Percentiles rank a stretch among this genome's conserved stretches.
phyloP scores from a whole-genome alignment of 2,888 invertebrate genomes.

The Keiferia lycopersicella region DNA sequence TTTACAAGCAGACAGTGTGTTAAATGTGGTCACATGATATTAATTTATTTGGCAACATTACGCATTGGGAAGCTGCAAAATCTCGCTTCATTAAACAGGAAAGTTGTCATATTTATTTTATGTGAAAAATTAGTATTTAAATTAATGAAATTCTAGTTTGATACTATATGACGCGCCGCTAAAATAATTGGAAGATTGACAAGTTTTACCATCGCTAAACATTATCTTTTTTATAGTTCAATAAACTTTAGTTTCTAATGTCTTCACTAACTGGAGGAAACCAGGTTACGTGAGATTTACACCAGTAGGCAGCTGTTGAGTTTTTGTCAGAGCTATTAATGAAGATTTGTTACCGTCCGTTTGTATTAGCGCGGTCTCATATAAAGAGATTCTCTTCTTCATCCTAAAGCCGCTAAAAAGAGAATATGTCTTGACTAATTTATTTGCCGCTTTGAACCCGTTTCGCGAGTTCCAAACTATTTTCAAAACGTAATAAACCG shows the following conservation, averaged over 20 bases:
- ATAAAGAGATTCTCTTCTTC: conserved; percentile 59
- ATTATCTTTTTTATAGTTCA: conserved; percentile 29
- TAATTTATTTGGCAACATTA: conserved; percentile 47
- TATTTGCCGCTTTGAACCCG: conserved; percentile 64
- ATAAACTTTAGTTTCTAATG: conserved; percentile 37
- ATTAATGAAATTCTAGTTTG: not conserved
- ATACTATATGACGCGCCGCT: not conserved
- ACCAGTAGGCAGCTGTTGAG: conserved; percentile 58
- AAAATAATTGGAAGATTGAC: conserved; percentile 24
- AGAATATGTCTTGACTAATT: conserved; percentile 55
- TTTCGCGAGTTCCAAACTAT: conserved; percentile 53
- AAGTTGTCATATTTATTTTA: not conserved
- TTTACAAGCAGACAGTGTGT: conserved; percentile 36
- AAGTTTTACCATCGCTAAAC: conserved; percentile 25
- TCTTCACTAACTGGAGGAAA: conserved; percentile 43
- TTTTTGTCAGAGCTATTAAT: conserved; percentile 72
- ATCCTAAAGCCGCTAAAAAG: conserved; percentile 50
- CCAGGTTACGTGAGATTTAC: conserved; percentile 58
- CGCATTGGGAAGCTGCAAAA: conserved; percentile 43
- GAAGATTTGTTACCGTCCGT: conserved; percentile 70
- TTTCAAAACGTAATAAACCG: conserved; percentile 49
- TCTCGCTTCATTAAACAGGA: conserved; percentile 43
- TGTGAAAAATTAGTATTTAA: not conserved
- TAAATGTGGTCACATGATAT: conserved; percentile 35
- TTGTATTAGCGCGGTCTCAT: conserved; percentile 61